phyloP scores from a whole-genome alignment of 2,888 invertebrate species.

The Tubulanus polymorphus region DNA sequence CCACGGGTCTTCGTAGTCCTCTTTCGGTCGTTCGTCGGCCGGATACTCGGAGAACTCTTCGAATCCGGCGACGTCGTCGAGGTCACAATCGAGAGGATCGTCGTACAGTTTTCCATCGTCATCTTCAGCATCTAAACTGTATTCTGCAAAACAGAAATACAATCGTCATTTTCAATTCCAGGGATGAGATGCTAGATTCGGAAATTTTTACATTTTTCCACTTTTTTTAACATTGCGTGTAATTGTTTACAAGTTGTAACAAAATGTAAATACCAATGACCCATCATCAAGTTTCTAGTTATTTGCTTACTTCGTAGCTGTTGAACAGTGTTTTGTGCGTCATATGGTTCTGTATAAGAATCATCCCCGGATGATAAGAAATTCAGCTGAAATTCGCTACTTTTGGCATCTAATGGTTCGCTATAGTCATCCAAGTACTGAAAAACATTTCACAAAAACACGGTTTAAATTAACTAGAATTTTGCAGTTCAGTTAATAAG shows the following conservation, averaged over 20 bases:
- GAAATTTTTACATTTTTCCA: neutral
- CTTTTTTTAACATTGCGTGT: neutral
- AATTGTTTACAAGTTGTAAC: neutral
- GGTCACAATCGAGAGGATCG: neutral
- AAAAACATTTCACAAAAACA: neutral
- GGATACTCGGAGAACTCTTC: neutral
- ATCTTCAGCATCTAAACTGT: neutral
- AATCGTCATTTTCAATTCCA: no score
- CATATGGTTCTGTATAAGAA: conserved; percentile 1
- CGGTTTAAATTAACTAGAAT: no score
- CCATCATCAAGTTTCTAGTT: no score
- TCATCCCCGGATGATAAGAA: neutral
- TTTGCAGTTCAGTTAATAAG: no score
- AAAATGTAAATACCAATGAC: no score
- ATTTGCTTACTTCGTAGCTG: no score
- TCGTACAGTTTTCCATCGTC: neutral
- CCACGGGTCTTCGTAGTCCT: neutral
- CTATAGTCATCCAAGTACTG: conserved; percentile 2
- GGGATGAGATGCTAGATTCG: neutral
- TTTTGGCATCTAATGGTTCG: neutral
- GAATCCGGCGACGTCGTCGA: neutral
- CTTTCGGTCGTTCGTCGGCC: neutral
- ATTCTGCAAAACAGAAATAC: no score
- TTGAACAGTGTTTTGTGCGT: neutral
- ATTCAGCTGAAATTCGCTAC: neutral